These are phyloP conservation scores for Saccostrea echinata DNA, from an alignment of 1,140 invertebrate genomes.

Conservation along the genomic window DNA sequence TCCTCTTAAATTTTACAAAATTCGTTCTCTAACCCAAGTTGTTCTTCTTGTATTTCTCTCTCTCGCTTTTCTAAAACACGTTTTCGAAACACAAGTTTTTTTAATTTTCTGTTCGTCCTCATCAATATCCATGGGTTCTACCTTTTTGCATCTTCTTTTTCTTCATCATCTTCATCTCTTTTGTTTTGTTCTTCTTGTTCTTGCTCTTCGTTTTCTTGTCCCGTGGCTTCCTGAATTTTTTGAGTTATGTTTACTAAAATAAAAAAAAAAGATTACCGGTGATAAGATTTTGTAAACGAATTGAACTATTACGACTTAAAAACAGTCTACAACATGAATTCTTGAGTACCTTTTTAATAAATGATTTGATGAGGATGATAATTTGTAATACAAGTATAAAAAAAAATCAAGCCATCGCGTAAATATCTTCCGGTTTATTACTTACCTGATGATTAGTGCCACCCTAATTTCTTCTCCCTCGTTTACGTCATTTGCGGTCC, in stretches of 20 bases:
- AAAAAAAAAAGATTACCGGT: not conserved
- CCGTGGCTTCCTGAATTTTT: not conserved
- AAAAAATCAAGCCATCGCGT: no score
- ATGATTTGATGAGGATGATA: not conserved
- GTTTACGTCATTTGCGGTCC: no score
- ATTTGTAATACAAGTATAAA: not conserved
- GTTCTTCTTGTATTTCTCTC: not conserved
- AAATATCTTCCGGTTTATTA: no score
- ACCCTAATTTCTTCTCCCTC: not conserved
- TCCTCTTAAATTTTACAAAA: not conserved
- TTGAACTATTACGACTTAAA: not conserved
- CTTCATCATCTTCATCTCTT: not conserved
- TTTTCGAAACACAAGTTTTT: not conserved
- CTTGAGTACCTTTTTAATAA: not conserved
- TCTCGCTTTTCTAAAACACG: not conserved
- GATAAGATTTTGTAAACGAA: not conserved
- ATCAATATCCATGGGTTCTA: not conserved
- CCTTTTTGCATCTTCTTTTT: no score
- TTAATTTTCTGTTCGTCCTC: not conserved
- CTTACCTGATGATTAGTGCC: not conserved
- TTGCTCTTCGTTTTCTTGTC: not conserved
- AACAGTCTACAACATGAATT: constrained; percentile 2
- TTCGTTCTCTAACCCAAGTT: not conserved
- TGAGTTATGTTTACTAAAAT: constrained; percentile 6
- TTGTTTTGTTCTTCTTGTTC: no score